Conservation (phyloP, 2,797 vertebrate genomes). For the Myripristis murdjan region DNA sequence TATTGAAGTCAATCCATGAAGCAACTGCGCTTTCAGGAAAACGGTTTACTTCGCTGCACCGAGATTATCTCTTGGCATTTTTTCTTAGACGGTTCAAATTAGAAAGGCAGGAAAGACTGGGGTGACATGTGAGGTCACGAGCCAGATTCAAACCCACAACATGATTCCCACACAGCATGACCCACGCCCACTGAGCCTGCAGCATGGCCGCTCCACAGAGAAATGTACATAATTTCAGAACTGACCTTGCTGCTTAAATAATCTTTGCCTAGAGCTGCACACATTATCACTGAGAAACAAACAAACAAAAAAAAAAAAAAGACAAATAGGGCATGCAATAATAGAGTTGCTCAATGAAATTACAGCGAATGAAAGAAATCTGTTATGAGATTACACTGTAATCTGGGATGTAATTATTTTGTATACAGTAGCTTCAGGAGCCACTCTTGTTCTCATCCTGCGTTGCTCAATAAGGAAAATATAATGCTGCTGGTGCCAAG, state of each 20-base stretch:
- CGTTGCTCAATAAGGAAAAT: background rate
- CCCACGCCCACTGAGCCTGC: too few relatives aligned
- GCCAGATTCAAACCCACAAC: too few relatives aligned
- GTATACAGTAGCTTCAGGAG: background rate
- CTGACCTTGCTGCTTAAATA: too few relatives aligned
- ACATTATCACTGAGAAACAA: too few relatives aligned
- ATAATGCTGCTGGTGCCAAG: background rate
- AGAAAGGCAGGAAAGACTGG: too few relatives aligned
- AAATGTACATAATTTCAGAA: background rate
- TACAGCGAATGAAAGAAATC: constrained; percentile 3
- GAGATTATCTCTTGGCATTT: too few relatives aligned
- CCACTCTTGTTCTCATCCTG: background rate
- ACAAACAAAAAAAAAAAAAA: background rate
- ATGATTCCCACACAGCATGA: too few relatives aligned
- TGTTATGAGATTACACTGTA: background rate
- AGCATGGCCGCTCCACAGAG: background rate
- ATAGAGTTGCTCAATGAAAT: background rate
- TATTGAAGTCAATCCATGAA: constrained; percentile 31
- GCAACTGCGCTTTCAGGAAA: background rate
- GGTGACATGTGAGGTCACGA: too few relatives aligned
- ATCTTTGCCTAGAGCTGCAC: too few relatives aligned
- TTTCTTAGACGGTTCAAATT: too few relatives aligned
- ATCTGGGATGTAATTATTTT: background rate
- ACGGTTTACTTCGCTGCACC: too few relatives aligned
- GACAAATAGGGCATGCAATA: background rate